Conservation (phyloP, 1,140 invertebrate species). For the Hyles euphorbiae region DNA sequence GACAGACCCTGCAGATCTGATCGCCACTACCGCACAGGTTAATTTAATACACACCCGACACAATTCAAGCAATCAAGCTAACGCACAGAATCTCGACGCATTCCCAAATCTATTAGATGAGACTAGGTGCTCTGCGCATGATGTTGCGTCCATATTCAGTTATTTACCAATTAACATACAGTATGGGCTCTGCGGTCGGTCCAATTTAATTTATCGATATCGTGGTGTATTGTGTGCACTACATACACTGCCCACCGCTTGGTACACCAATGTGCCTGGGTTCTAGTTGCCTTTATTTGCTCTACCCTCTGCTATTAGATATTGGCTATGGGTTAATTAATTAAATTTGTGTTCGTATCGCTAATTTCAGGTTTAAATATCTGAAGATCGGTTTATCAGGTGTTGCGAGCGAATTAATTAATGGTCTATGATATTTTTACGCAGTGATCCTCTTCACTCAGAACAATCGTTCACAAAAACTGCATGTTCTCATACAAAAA, state of each 20-base stretch:
- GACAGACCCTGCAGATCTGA: too few relatives aligned
- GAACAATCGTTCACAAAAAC: too few relatives aligned
- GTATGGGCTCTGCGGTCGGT: conserved; percentile 33
- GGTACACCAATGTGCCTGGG: conserved; percentile 10
- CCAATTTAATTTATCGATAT: conserved; percentile 61
- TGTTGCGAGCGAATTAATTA: too few relatives aligned
- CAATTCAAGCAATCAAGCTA: too few relatives aligned
- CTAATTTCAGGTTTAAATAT: conserved; percentile 13
- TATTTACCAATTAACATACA: conserved; percentile 54
- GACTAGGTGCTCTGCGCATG: conserved; percentile 23
- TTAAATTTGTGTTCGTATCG: conserved; percentile 13
- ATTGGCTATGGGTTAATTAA: conserved; percentile 14
- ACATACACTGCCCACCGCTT: conserved; percentile 13
- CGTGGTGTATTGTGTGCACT: conserved; percentile 30
- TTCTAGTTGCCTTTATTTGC: conserved; percentile 25
- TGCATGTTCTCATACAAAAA: not conserved
- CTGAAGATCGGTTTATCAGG: not conserved
- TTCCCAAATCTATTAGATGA: conserved; percentile 37
- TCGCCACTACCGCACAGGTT: too few relatives aligned
- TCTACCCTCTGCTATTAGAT: conserved; percentile 19
- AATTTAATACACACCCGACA: too few relatives aligned
- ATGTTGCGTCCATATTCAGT: conserved; percentile 38
- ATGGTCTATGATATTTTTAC: too few relatives aligned
- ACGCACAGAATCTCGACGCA: too few relatives aligned
- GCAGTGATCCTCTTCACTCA: not conserved